phyloP scores from a whole-genome alignment of 2,113 vertebrate species.

The Pterocles gutturalis region DNA sequence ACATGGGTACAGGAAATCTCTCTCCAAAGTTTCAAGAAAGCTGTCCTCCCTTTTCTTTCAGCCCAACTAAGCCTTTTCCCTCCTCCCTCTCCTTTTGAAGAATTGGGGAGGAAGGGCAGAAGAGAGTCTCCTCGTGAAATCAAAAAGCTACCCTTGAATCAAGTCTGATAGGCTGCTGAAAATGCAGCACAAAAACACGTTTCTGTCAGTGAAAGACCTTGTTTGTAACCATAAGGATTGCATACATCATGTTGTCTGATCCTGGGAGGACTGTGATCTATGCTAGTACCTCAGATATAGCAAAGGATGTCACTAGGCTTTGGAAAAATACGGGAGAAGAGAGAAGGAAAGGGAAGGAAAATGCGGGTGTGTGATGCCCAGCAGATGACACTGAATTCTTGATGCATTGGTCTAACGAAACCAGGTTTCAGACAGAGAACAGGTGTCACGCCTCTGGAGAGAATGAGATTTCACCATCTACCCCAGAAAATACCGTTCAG shows the following conservation, averaged over 20 bases:
- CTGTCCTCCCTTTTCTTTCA: neutral
- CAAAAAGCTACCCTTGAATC: constrained; percentile 40
- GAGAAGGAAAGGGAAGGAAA: neutral
- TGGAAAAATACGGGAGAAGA: neutral
- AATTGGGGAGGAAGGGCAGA: neutral
- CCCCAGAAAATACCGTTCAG: neutral
- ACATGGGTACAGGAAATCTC: neutral
- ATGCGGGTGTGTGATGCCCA: neutral
- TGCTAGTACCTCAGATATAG: constrained; percentile 6
- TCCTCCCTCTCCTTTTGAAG: neutral
- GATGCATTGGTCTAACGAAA: neutral
- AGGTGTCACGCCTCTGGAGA: neutral
- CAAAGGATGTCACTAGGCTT: constrained; percentile 50
- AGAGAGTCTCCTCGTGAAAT: constrained; percentile 32
- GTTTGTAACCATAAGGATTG: constrained; percentile 60
- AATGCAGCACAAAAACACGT: neutral
- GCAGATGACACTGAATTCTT: neutral
- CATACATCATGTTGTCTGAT: constrained; percentile 28
- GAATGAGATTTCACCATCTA: neutral
- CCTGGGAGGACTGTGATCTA: constrained; percentile 67
- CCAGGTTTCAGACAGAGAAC: neutral
- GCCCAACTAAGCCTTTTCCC: neutral
- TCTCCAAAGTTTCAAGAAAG: neutral
- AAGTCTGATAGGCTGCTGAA: constrained; percentile 22
- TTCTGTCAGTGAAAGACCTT: constrained; percentile 61